A percentile compares a stretch with the other conserved stretches of the same genome.
These are phyloP conservation scores for Anseranas semipalmata DNA, from an alignment of 2,113 vertebrate genomes.

Conservation along the genomic window DNA sequence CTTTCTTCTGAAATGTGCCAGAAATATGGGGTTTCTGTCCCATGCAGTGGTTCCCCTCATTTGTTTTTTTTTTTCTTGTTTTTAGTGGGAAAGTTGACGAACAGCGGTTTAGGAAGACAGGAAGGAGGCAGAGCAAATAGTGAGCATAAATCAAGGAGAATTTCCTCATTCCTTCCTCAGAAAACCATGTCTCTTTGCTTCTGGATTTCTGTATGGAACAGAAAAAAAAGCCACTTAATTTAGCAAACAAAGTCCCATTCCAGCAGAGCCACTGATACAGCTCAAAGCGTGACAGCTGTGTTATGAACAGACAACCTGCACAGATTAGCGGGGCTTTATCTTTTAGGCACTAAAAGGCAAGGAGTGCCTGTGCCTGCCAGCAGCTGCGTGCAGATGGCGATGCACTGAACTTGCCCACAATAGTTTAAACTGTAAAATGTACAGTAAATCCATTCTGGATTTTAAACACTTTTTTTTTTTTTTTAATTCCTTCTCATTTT, in stretches of 20 bases:
- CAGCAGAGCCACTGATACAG: neutral
- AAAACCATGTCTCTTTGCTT: neutral
- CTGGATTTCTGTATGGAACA: neutral
- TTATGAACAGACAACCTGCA: neutral
- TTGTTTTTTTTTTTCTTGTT: neutral
- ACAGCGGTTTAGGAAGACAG: neutral
- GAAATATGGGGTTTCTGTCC: slow-evolving; percentile 21
- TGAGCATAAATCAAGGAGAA: neutral
- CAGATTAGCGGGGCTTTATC: neutral
- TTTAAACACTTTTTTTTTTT: neutral
- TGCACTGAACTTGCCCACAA: neutral
- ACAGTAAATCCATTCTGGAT: neutral
- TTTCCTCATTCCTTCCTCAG: neutral
- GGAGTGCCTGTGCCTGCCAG: neutral
- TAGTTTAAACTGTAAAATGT: neutral
- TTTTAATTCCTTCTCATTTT: neutral
- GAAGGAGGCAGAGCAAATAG: neutral
- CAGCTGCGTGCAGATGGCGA: neutral
- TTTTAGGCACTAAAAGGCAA: neutral
- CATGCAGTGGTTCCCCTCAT: neutral
- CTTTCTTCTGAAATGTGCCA: slow-evolving; percentile 39
- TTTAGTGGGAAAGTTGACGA: neutral
- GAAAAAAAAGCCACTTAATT: neutral
- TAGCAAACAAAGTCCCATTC: neutral
- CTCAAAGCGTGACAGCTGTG: neutral